These are phyloP conservation scores for Dynastes grantii DNA, from an alignment of 2,888 invertebrate genomes.

Conservation along the genomic window DNA sequence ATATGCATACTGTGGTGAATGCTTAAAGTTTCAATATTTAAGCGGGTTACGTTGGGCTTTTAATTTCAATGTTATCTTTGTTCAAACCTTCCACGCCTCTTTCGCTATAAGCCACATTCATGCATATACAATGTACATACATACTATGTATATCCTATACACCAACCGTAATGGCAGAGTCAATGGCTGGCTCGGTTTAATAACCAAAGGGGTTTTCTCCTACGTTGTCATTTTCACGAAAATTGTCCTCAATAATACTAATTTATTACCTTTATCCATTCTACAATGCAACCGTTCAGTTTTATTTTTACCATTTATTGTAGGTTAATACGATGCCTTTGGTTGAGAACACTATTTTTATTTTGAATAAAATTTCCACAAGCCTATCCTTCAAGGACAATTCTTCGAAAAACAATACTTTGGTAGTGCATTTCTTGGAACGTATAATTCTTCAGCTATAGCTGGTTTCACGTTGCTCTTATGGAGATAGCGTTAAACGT, in stretches of 20 bases:
- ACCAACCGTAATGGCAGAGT: slow-evolving; percentile 18
- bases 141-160: neutral
- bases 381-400: too few species aligned
- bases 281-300: neutral
- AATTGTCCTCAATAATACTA: slow-evolving; percentile 10
- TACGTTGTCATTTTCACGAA: slow-evolving; percentile 27
- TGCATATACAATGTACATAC: too few species aligned
- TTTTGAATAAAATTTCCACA: neutral
- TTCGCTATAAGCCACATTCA: neutral
- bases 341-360: too few species aligned
- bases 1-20: too few species aligned
- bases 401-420: too few species aligned
- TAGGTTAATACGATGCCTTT: neutral
- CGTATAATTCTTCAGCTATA: too few species aligned
- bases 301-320: neutral
- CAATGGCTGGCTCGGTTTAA: slow-evolving; percentile 27
- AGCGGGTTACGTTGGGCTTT: too few species aligned
- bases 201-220: slow-evolving; percentile 17
- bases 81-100: slow-evolving; percentile 9
- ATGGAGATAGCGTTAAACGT: too few species aligned
- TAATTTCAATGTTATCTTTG: slow-evolving; percentile 6
- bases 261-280: neutral
- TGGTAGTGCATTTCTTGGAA: too few species aligned
- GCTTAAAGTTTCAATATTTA: slow-evolving; percentile 25
- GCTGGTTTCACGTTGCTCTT: too few species aligned